Evolutionary conservation across 2,113 vertebrate species (phyloP).

Genomic region (Rhabdornis inornatus): DNA sequence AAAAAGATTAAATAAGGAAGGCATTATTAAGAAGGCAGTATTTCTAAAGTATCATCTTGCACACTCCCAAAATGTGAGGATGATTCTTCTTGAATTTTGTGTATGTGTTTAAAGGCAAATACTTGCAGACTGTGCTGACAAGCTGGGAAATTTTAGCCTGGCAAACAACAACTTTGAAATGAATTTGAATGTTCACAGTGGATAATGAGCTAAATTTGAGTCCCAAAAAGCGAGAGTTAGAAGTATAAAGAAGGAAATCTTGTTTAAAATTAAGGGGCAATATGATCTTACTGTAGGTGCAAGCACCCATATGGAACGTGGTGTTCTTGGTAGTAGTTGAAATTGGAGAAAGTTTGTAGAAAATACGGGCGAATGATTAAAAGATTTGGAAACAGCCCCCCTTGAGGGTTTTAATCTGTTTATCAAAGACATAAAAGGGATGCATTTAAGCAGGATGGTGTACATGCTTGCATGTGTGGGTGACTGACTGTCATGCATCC

Average conservation of each 20-base stretch:
- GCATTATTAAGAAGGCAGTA: background rate
- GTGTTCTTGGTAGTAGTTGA: background rate
- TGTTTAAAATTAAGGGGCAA: background rate
- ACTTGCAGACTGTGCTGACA: background rate
- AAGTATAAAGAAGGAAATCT: background rate
- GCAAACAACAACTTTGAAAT: background rate
- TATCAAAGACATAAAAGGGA: constrained; percentile 36
- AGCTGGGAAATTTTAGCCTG: background rate
- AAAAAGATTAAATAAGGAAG: background rate
- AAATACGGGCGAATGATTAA: background rate
- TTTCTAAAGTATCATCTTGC: background rate
- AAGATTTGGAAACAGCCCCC: background rate
- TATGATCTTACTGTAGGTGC: background rate
- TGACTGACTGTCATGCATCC: background rate
- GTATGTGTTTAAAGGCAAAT: background rate
- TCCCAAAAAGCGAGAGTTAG: background rate
- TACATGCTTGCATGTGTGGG: background rate
- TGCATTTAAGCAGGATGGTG: background rate
- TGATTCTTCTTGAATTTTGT: background rate
- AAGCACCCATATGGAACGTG: background rate
- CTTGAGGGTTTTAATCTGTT: constrained; percentile 3
- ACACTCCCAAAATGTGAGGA: background rate
- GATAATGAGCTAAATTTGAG: background rate
- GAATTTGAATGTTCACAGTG: background rate
- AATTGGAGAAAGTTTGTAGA: background rate